A percentile compares a stretch with the other conserved stretches of the same genome.
Evolutionary conservation across 2,797 vertebrate species (phyloP).

Genomic region (Siniperca undulata): DNA sequence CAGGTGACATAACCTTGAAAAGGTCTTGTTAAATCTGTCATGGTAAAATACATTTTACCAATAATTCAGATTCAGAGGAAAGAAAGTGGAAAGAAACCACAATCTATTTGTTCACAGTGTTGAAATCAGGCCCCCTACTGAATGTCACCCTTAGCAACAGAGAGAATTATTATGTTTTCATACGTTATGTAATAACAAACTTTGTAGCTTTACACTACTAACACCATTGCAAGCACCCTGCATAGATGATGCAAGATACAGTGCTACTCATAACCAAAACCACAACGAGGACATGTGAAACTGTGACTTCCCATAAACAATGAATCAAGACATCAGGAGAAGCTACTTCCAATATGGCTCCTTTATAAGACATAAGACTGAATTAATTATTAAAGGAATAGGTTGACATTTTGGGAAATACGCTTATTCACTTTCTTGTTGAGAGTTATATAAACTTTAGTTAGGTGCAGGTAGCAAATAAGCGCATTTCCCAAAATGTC

Average conservation of each 20-base stretch:
- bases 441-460: not conserved
- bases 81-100: not conserved
- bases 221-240: not conserved
- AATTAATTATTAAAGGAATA: constrained; percentile 13
- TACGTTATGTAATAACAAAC: not conserved
- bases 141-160: not conserved
- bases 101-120: not conserved
- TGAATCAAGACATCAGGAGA: not conserved
- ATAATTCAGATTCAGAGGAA: not conserved
- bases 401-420: not conserved
- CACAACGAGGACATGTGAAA: not conserved
- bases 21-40: not conserved
- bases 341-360: not conserved
- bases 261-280: not conserved
- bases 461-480: not conserved
- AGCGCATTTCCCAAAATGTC: not conserved
- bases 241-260: not conserved
- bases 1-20: not conserved
- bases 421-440: not conserved
- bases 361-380: not conserved
- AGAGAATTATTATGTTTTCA: constrained; percentile 15
- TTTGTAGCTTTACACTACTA: not conserved
- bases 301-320: constrained; percentile 1
- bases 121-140: not conserved
- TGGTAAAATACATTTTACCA: not conserved